phyloP scores from a whole-genome alignment of 2,888 invertebrate species.

The Melitaea athalia region DNA sequence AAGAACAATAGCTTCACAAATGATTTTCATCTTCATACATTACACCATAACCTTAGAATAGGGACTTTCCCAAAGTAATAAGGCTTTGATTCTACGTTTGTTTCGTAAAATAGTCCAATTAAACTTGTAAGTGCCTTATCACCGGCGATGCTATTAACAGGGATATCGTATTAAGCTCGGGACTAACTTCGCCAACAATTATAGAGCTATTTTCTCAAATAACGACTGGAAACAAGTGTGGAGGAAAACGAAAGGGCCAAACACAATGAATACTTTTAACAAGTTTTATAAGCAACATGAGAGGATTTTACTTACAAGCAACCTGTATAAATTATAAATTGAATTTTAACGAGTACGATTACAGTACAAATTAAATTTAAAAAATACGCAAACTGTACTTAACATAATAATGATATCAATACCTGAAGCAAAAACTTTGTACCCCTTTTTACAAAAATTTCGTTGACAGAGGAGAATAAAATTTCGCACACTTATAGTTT shows the following conservation, averaged over 20 bases:
- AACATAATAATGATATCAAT: too few relatives aligned
- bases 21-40: too few relatives aligned
- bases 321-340: not conserved
- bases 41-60: not conserved
- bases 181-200: conserved; percentile 21
- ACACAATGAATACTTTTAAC: conserved; percentile 1
- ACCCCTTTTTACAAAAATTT: too few relatives aligned
- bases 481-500: too few relatives aligned
- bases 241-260: conserved; percentile 17
- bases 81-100: not conserved
- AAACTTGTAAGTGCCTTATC: conserved; percentile 28
- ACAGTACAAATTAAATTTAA: too few relatives aligned
- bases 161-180: conserved; percentile 23
- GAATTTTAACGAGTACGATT: not conserved
- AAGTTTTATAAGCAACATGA: not conserved
- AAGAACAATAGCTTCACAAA: too few relatives aligned
- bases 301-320: not conserved
- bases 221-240: conserved; percentile 23
- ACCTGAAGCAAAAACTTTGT: too few relatives aligned
- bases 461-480: too few relatives aligned
- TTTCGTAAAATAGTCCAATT: conserved; percentile 16
- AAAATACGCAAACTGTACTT: too few relatives aligned
- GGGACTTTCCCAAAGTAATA: not conserved
- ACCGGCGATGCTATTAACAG: conserved; percentile 21
- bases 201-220: conserved; percentile 28